Evolutionary conservation across 2,888 invertebrate genomes (phyloP), one percentile per base, ranked within the genome.

Genomic region (Hirtodrosophila confusa): DNA sequence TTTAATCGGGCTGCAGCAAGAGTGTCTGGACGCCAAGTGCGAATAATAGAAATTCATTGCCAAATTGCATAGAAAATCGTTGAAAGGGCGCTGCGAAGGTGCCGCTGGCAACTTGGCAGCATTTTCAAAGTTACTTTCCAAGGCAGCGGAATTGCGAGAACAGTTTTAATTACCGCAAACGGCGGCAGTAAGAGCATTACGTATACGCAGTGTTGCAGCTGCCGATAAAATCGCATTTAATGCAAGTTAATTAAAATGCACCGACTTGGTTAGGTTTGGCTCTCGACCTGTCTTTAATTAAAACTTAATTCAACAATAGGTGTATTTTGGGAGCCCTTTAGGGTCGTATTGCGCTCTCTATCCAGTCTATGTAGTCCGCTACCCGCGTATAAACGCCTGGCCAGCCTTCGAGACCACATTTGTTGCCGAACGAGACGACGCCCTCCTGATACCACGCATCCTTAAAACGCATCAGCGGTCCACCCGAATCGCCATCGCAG

Each of bases 301-400:
- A 72, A 88, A 86, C 64, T 71, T 71, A 63, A 65, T 71, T 58
- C 62, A 51, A 78, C 83, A 78, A 74, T 60, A 66, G 62, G 45
- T 53, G 50, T 48, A 51, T 11, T 54, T 45, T 31, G 35, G 35
- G 33, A 3, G 2, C 4, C 0, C 35, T 36, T 88, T 86, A 93
- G 3, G 92, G 89, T 43, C 82, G 89, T 10, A 92, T 91, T 90
- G 91, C 92, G 35, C 92, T 91, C 45, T 94, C 85, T 78, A 96
- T 94, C 95, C 95, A 96, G 62, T 94, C 93, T 54, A 94, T 88
- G 83, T 94, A 95, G 10, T 93, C 91, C 0, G 93, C 90, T 1
- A 95, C 93, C 39, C 93, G 92, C 0, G 95, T 95, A 88, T 95
- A 96, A 3, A 96, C 94, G 0, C 94, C 95, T 0, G 96, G 95